These are phyloP conservation scores for Heterotilapia buettikoferi DNA, from an alignment of 2,113 vertebrate genomes.

Conservation along the genomic window DNA sequence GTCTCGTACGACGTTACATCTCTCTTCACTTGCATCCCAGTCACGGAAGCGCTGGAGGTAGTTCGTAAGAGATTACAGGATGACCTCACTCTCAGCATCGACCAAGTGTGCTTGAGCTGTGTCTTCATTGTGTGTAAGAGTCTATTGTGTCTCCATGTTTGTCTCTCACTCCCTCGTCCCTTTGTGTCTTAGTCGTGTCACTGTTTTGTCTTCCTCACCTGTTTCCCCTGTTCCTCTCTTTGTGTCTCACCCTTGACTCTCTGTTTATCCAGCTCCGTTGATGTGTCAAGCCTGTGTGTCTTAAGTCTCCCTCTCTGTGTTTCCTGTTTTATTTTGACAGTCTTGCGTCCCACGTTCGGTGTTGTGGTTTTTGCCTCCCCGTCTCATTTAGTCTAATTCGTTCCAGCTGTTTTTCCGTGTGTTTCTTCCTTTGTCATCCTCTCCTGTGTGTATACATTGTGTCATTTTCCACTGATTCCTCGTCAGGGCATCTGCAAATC, in stretches of 20 bases:
- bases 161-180: background rate
- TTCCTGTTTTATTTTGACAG: background rate
- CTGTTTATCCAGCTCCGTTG: background rate
- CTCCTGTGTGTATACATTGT: background rate
- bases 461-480: background rate
- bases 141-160: rapidly evolving
- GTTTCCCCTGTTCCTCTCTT: background rate
- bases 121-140: background rate
- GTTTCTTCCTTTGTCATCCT: background rate
- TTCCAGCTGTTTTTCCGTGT: background rate
- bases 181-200: background rate
- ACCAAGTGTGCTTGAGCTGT: no score
- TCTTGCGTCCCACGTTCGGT: background rate
- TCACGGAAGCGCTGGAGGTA: no score
- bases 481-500: background rate
- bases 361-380: background rate
- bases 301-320: background rate
- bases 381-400: rapidly evolving
- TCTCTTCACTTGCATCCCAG: no score
- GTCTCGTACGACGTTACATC: no score
- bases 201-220: background rate
- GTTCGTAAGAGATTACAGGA: no score
- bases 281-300: background rate
- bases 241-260: background rate
- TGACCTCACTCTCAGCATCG: no score